Evolutionary conservation across 2,113 vertebrate species (phyloP).

Genomic region (Lepus timidus): DNA sequence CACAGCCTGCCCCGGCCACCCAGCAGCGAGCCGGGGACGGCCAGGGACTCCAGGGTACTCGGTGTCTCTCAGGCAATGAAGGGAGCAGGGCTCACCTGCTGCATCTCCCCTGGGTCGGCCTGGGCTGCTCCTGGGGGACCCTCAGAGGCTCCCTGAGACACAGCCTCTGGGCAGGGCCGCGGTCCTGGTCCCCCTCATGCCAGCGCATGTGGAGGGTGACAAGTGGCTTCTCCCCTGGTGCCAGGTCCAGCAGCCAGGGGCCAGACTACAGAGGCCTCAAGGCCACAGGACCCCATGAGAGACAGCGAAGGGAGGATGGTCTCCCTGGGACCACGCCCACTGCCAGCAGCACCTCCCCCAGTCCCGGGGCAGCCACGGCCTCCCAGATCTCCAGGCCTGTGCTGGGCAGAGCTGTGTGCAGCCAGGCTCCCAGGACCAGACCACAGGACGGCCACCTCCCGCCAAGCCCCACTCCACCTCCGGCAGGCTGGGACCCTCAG

Average conservation of each 20-base stretch:
- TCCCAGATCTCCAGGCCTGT: no score
- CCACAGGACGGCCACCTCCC: no score
- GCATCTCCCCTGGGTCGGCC: neutral
- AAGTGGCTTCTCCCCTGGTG: neutral
- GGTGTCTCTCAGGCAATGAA: neutral
- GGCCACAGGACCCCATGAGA: neutral
- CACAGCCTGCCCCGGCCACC: neutral
- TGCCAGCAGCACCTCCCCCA: neutral
- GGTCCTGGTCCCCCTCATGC: neutral
- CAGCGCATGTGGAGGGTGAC: rapidly evolving
- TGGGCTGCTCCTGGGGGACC: no score
- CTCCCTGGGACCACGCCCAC: no score
- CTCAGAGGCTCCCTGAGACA: neutral
- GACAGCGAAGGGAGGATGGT: no score
- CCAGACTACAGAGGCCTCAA: neutral
- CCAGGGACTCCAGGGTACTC: no score
- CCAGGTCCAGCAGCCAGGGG: no score
- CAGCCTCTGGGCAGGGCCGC: neutral
- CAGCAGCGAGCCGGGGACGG: no score
- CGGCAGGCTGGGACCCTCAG: no score
- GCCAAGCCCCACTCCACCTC: no score
- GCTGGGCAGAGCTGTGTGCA: no score
- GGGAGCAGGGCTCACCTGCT: neutral
- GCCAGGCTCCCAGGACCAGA: no score
- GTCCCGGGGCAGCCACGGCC: neutral